phyloP scores from a whole-genome alignment of 2,888 invertebrate species.

The Patella depressa region DNA sequence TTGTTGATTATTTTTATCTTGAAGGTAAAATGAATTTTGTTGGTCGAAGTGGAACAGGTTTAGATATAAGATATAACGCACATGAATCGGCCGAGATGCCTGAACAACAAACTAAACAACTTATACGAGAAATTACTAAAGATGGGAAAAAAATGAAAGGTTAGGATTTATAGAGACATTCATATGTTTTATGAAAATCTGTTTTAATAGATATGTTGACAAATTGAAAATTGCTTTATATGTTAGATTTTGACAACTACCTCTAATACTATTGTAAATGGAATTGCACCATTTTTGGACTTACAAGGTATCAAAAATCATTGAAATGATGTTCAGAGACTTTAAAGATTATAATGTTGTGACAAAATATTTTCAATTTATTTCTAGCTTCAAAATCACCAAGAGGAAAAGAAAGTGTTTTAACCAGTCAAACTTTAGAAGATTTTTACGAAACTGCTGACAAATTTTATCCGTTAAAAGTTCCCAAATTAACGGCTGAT shows the following conservation, averaged over 20 bases:
- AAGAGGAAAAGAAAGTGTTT: constrained; percentile 26
- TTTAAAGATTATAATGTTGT: too few species aligned
- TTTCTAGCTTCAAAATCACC: neutral
- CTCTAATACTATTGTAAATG: too few species aligned
- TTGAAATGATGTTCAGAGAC: too few species aligned
- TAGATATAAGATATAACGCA: constrained; percentile 59
- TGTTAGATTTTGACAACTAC: too few species aligned
- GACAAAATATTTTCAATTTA: too few species aligned
- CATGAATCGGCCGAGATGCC: constrained; percentile 58
- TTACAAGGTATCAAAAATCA: too few species aligned
- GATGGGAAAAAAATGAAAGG: neutral
- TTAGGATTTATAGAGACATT: neutral
- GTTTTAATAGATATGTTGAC: too few species aligned
- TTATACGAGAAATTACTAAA: constrained; percentile 30
- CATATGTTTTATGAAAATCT: too few species aligned
- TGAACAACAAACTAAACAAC: constrained; percentile 51
- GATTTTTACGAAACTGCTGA: constrained; percentile 62
- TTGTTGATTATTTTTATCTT: neutral
- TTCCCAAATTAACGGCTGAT: constrained; percentile 41
- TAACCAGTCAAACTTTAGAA: constrained; percentile 53
- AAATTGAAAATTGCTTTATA: too few species aligned
- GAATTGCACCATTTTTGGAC: too few species aligned
- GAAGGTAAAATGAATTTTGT: constrained; percentile 61
- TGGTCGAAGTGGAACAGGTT: constrained; percentile 62
- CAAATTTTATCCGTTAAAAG: constrained; percentile 47